Conservation (phyloP, 1,140 invertebrate species). For the Lasioglossum baleicum region DNA sequence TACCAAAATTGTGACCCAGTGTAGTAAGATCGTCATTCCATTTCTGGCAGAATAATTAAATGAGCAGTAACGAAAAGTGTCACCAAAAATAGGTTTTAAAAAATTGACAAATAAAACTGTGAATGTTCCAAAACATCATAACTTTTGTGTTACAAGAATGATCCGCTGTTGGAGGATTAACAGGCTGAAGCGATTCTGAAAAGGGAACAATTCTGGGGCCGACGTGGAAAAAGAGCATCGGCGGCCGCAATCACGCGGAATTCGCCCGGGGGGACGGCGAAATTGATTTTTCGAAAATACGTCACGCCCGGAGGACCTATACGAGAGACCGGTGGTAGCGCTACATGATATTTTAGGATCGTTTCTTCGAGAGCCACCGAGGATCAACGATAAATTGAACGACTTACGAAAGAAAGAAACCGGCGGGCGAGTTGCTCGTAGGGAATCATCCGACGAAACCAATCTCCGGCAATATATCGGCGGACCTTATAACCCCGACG, state of each 20-base stretch:
- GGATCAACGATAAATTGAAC: conserved; percentile 53
- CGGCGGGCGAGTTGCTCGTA: background rate
- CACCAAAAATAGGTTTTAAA: too few relatives aligned
- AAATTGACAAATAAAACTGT: too few relatives aligned
- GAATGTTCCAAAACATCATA: too few relatives aligned
- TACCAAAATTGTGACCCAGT: too few relatives aligned
- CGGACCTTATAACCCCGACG: background rate
- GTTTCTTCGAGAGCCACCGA: conserved; percentile 36
- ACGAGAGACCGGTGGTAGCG: background rate
- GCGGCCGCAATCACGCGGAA: conserved; percentile 38
- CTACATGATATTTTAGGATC: conserved; percentile 24
- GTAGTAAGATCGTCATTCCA: too few relatives aligned
- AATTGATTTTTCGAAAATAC: conserved; percentile 69
- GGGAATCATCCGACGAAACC: conserved; percentile 7
- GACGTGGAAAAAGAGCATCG: conserved; percentile 34
- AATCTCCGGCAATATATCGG: background rate
- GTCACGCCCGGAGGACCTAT: conserved; percentile 26
- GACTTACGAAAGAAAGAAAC: conserved; percentile 36
- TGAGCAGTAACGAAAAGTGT: too few relatives aligned
- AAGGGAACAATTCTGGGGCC: conserved; percentile 21
- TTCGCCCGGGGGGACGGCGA: conserved; percentile 56
- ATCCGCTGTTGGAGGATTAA: conserved; percentile 1
- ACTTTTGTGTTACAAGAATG: too few relatives aligned
- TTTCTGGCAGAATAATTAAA: too few relatives aligned
- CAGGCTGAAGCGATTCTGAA: conserved; percentile 47